phyloP scores from a whole-genome alignment of 2,113 vertebrate species.

The Pseudorhombus dupliciocellatus region DNA sequence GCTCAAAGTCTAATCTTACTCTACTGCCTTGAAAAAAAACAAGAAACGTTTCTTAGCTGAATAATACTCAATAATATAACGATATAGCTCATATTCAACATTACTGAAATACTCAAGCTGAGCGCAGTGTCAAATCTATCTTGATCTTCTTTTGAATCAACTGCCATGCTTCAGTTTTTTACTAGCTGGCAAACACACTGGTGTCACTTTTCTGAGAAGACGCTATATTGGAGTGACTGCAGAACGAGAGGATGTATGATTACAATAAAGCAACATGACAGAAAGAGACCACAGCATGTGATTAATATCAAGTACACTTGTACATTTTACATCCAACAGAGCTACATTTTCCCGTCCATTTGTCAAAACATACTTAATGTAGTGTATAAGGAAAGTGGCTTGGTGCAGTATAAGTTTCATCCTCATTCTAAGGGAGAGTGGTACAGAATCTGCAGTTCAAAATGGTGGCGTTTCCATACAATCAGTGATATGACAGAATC shows the following conservation, averaged over 20 bases:
- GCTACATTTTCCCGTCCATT: not conserved
- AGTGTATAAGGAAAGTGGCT: not conserved
- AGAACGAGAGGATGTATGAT: slow-evolving; percentile 38
- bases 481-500: slow-evolving; percentile 69
- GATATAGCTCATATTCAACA: not conserved
- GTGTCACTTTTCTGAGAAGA: slow-evolving; percentile 29
- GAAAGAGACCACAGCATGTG: not conserved
- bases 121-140: slow-evolving; percentile 21
- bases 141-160: slow-evolving; percentile 5
- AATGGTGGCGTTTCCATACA: slow-evolving; percentile 57
- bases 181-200: slow-evolving; percentile 37
- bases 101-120: slow-evolving; percentile 5
- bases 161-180: slow-evolving; percentile 35
- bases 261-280: slow-evolving; percentile 16
- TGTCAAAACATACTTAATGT: not conserved
- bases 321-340: not conserved
- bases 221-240: slow-evolving; percentile 28
- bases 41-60: not conserved
- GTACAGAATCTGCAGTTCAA: slow-evolving; percentile 36
- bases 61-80: not conserved
- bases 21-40: not conserved
- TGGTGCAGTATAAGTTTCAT: slow-evolving; percentile 9
- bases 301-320: not conserved
- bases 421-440: slow-evolving; percentile 11
- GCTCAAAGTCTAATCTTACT: slow-evolving; percentile 1